Evolutionary conservation across 2,888 invertebrate species (phyloP), one percentile per base, ranked within the genome.

Genomic region (Sarcophaga carnaria): DNA sequence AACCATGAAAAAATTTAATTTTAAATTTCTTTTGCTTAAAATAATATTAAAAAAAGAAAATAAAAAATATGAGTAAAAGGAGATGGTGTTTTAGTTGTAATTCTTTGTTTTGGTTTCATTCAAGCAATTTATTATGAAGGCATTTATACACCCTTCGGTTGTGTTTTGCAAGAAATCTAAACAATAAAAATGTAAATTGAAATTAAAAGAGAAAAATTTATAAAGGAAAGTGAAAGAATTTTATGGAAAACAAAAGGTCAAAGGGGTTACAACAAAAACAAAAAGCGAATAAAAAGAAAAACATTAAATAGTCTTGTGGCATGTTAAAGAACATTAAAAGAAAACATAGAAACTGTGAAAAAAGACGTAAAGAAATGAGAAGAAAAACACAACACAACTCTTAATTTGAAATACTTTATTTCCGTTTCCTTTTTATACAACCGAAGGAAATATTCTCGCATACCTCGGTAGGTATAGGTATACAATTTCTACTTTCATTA

Each of bases 111-210:
- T 49, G 14, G 3, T 2, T 59, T 60, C 47, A 62, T 62, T 49
- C 49, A 14, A 49, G 49, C 4, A 14, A 14, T 49, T 14, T 49
- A 14, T 49, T 49, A 14, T 49, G 22, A 14, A 14, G 49, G 14
- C 49, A 14, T 22, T 22, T 22, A 22, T 22, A 22, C 1, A 22
- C 22, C 22, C 22, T 22, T 22, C 22, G 1, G 79, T 5, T 59
- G 20, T 70, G 60, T 66, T 79, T 59, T n/a, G 69, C 77, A 54
- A 64, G 83, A n/a, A 78, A 78, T 59, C 59, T 79, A 83, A 83
- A 79, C 79, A 74, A 83, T 79, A 75, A 83, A 79, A 83, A 74
- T 74, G 74, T 69, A 69, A 75, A 74, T 12, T 37, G 8, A 8
- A 37, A 8, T 5, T 27, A 27, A 1, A 22, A 4, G 4, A 37